Conservation (phyloP, 1,140 invertebrate species). For the Drosophila triauraria region DNA sequence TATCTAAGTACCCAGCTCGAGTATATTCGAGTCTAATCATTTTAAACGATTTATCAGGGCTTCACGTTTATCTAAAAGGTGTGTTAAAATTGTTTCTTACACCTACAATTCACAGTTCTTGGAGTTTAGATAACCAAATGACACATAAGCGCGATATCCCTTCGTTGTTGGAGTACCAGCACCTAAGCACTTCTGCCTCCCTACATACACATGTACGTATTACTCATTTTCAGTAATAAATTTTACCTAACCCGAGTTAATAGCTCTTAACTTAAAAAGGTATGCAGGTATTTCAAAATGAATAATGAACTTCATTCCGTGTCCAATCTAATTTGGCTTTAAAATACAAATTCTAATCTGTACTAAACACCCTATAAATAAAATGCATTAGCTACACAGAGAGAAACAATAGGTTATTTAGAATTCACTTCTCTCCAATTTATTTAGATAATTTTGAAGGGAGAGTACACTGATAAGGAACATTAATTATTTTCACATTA, state of each 20-base stretch:
- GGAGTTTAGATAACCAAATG: not conserved
- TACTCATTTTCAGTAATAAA: constrained; percentile 9
- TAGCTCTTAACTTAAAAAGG: not conserved
- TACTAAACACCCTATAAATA: not conserved
- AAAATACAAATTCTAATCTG: constrained; percentile 20
- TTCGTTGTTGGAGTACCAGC: not conserved
- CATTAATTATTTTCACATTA: no score
- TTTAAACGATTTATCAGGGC: not conserved
- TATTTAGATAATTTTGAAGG: not conserved
- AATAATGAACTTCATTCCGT: not conserved
- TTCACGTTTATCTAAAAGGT: no score
- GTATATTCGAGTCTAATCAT: not conserved
- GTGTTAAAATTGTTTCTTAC: no score
- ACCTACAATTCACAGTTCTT: not conserved
- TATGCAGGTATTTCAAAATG: not conserved
- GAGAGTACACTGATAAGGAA: not conserved
- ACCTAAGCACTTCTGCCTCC: not conserved
- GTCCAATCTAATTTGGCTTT: constrained; percentile 1
- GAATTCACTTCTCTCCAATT: not conserved
- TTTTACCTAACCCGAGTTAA: not conserved
- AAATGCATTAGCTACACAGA: not conserved
- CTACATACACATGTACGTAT: not conserved
- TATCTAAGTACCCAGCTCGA: not conserved
- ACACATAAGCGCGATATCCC: not conserved
- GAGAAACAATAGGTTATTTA: not conserved